Conservation (phyloP, 2,113 vertebrate species). For the Atlantisia rogersi region DNA sequence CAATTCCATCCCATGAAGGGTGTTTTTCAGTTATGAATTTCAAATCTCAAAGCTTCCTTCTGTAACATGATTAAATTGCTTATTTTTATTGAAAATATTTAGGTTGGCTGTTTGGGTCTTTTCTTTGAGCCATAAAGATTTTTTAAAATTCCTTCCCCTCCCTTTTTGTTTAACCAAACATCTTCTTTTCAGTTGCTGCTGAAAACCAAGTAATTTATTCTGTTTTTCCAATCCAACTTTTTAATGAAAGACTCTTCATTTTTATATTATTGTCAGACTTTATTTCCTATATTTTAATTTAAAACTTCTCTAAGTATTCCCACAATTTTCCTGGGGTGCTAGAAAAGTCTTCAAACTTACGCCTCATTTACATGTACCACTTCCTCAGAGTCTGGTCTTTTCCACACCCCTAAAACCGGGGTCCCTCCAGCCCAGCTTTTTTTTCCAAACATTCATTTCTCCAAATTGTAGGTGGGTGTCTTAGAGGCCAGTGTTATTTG, state of each 20-base stretch:
- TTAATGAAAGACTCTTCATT: neutral
- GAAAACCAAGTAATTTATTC: neutral
- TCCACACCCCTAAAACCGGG: neutral
- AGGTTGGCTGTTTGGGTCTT: neutral
- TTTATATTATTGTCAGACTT: neutral
- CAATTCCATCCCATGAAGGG: neutral
- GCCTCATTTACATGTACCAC: fast-evolving
- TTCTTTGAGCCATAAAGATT: neutral
- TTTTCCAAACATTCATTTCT: neutral
- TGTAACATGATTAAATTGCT: neutral
- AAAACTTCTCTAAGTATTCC: neutral
- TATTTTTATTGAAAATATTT: neutral
- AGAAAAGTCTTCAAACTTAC: neutral
- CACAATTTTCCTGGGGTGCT: neutral
- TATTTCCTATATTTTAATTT: neutral
- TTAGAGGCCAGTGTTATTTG: neutral
- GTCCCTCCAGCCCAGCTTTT: neutral
- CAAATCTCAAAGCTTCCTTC: neutral
- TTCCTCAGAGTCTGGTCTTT: neutral
- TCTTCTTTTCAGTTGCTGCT: neutral
- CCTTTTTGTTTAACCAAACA: neutral
- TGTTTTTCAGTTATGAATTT: neutral
- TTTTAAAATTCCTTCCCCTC: neutral
- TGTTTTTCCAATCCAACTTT: neutral
- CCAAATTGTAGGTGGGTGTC: neutral